These are phyloP conservation scores for Eurosta solidaginis DNA, from an alignment of 1,140 invertebrate genomes.

Conservation along the genomic window DNA sequence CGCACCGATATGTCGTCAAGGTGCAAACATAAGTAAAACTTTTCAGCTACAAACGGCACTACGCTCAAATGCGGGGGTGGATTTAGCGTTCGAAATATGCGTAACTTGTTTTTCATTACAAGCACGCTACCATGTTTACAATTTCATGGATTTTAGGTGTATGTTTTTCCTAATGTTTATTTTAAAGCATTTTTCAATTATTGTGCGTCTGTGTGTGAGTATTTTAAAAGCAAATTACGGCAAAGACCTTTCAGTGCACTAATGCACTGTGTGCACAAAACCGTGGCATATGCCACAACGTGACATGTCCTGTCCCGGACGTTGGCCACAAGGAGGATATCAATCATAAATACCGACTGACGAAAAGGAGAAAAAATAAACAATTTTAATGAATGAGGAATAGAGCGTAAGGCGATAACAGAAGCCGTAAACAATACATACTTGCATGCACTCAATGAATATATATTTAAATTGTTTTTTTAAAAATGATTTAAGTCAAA, in stretches of 20 bases:
- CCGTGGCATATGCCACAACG: slow-evolving; percentile 13
- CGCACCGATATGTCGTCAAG: too few species aligned
- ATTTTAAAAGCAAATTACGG: neutral
- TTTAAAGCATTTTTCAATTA: neutral
- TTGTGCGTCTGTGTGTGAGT: too few species aligned
- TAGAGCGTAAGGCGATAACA: neutral
- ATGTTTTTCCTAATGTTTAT: neutral
- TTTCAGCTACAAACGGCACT: neutral
- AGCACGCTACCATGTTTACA: neutral
- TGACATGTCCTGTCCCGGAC: neutral
- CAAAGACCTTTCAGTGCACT: neutral
- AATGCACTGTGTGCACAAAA: neutral
- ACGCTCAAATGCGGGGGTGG: neutral
- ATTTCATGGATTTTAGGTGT: neutral
- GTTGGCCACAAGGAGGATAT: neutral
- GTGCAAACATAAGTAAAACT: too few species aligned
- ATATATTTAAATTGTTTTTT: neutral
- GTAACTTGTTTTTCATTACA: neutral
- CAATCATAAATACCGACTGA: neutral
- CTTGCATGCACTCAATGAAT: neutral
- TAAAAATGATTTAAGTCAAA: too few species aligned
- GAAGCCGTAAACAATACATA: neutral
- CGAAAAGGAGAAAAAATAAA: neutral
- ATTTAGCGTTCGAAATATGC: too few species aligned
- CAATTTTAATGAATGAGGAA: neutral